Evolutionary conservation across 2,888 invertebrate genomes (phyloP), one percentile per base, ranked within the genome.

Genomic region (Hoplodrina ambigua): DNA sequence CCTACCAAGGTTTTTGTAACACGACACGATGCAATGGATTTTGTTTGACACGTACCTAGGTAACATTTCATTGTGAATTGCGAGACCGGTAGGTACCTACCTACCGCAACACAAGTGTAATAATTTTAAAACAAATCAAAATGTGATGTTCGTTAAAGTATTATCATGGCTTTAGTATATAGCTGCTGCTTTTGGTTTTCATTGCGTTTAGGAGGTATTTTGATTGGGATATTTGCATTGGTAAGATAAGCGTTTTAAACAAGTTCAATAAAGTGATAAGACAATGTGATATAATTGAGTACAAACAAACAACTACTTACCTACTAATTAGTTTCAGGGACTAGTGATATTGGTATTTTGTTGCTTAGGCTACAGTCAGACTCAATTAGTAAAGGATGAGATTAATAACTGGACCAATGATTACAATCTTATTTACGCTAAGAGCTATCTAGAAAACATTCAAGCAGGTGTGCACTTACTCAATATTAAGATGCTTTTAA

Each of bases 161-260:
- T 20, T 68, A 82, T 30, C 73, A 94, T 96, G 95, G 94, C 94
- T 59, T 85, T 94, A 50, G 92, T 95, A 7, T 96, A 96, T 72
- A 94, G 93, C 81, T 96, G 94, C 80, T 96, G 95, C 80, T 95
- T 96, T 85, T 95, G 95, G 94, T 95, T 95, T 88, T 96, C 95
- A 15, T 84, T 96, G 46, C 90, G 95, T 58, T 88, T 96, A 56
- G 94, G 94, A 33, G 95, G 94, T 33, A 93, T 96, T 81, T 75
- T 96, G 41, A 95, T 94, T 72, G 94, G 91, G 52, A 62, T 91
- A 72, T 92, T 93, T 85, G 93, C 94, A 67, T 69, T 91, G 80
- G 95, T 95, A 87, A 74, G 93, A 49, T 30, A 7, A 1, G 17
- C 41, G 4, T 20, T 30, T 6, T 17, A 11, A n/a, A 37, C 17